phyloP scores from a whole-genome alignment of 2,888 invertebrate genomes.

The Eurois occulta region DNA sequence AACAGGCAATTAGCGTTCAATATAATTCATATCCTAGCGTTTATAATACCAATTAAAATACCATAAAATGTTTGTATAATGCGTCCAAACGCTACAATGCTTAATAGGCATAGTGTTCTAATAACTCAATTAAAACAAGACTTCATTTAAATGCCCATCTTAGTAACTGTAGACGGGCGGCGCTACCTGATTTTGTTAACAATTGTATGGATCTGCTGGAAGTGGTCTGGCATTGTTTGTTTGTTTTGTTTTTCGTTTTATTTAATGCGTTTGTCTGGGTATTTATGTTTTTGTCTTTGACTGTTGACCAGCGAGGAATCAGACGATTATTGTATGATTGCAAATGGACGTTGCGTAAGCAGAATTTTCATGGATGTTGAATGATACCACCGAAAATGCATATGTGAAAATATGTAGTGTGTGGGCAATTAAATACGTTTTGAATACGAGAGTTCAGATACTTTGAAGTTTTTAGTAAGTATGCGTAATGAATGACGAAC shows the following conservation, averaged over 20 bases:
- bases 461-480: neutral
- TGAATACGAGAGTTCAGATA: neutral
- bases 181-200: slow-evolving; percentile 81
- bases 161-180: slow-evolving; percentile 80
- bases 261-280: slow-evolving; percentile 25
- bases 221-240: slow-evolving; percentile 56
- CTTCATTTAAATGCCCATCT: slow-evolving; percentile 82
- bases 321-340: neutral
- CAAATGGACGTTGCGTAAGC: too few relatives aligned
- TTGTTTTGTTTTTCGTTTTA: slow-evolving; percentile 30
- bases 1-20: slow-evolving; percentile 48
- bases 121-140: slow-evolving; percentile 89
- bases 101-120: slow-evolving; percentile 80
- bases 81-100: slow-evolving; percentile 70
- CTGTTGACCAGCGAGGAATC: neutral
- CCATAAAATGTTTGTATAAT: slow-evolving; percentile 61
- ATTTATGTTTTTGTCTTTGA: slow-evolving; percentile 5
- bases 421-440: too few relatives aligned
- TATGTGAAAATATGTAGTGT: too few relatives aligned
- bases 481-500: neutral
- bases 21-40: slow-evolving; percentile 51
- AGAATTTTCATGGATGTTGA: neutral
- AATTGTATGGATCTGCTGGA: slow-evolving; percentile 70
- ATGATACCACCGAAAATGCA: neutral
- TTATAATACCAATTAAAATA: slow-evolving; percentile 63